Evolutionary conservation across 2,888 invertebrate species (phyloP).

Genomic region (Thecocarcelia acutangulata): DNA sequence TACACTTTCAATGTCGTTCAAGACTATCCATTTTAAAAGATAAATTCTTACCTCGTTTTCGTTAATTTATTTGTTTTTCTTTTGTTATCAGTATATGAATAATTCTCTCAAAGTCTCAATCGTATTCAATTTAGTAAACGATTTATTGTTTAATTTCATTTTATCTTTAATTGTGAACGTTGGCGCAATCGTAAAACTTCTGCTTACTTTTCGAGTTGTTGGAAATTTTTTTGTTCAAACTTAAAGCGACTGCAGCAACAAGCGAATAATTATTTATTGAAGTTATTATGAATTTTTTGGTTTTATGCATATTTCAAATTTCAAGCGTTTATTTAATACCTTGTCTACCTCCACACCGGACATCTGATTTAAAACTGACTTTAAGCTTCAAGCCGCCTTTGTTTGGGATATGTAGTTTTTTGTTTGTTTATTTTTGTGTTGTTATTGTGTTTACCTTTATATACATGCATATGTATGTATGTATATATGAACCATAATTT

Average conservation of each 20-base stretch:
- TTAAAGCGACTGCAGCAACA: constrained; percentile 7
- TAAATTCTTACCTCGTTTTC: constrained; percentile 20
- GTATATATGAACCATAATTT: constrained; percentile 1
- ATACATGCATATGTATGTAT: not conserved
- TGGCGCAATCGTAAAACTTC: constrained; percentile 1
- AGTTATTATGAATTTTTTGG: constrained; percentile 3
- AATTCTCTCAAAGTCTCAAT: constrained; percentile 23
- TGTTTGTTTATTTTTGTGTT: constrained; percentile 6
- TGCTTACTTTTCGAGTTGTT: not conserved
- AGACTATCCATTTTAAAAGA: not conserved
- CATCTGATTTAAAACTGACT: constrained; percentile 60
- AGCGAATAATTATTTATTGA: constrained; percentile 8
- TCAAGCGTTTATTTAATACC: constrained; percentile 3
- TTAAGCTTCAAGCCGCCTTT: constrained; percentile 41
- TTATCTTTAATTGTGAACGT: not conserved
- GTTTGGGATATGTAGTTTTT: constrained; percentile 50
- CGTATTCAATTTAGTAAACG: not conserved
- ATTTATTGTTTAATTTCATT: constrained; percentile 11
- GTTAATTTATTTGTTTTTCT: not conserved
- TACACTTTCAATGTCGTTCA: constrained; percentile 10
- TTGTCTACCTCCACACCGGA: constrained; percentile 46
- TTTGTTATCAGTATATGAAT: constrained; percentile 18
- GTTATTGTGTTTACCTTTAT: constrained; percentile 4
- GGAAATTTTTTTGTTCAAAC: constrained; percentile 1
- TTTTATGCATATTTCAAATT: not conserved